Evolutionary conservation across 2,113 vertebrate species (phyloP).

Genomic region (Pituophis catenifer): DNA sequence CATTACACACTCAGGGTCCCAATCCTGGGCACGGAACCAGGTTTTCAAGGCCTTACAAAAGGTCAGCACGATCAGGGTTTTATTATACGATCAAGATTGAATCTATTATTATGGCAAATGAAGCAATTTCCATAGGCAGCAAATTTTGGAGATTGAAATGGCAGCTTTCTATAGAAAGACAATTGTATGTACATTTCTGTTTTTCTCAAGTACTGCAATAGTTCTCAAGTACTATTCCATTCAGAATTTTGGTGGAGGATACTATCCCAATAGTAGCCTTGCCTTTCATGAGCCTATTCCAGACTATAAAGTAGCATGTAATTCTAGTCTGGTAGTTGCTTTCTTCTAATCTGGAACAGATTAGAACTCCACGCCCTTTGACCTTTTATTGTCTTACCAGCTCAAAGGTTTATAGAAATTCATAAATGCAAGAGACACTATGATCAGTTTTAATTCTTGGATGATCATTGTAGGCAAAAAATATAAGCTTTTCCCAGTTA

Average conservation of each 20-base stretch:
- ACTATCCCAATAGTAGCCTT: constrained; percentile 26
- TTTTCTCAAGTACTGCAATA: background rate
- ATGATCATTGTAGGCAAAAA: background rate
- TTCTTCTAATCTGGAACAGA: constrained; percentile 39
- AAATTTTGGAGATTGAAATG: background rate
- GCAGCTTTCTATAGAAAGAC: background rate
- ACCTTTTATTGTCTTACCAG: background rate
- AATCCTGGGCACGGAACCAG: background rate
- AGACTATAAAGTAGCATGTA: constrained; percentile 50
- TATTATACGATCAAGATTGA: background rate
- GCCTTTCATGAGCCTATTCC: constrained; percentile 55
- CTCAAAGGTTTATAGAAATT: background rate
- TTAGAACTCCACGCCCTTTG: constrained; percentile 24
- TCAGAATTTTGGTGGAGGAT: background rate
- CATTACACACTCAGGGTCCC: background rate
- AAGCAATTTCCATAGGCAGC: background rate
- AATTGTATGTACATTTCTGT: background rate
- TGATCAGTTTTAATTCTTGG: background rate
- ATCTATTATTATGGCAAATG: background rate
- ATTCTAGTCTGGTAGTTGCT: constrained; percentile 39
- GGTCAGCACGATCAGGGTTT: background rate
- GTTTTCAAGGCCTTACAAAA: background rate
- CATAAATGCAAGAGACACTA: background rate
- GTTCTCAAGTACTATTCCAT: no score
- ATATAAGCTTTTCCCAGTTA: background rate